Base-by-base conservation (phyloP, 2,888 invertebrate species). In the Allacma fusca region DNA sequence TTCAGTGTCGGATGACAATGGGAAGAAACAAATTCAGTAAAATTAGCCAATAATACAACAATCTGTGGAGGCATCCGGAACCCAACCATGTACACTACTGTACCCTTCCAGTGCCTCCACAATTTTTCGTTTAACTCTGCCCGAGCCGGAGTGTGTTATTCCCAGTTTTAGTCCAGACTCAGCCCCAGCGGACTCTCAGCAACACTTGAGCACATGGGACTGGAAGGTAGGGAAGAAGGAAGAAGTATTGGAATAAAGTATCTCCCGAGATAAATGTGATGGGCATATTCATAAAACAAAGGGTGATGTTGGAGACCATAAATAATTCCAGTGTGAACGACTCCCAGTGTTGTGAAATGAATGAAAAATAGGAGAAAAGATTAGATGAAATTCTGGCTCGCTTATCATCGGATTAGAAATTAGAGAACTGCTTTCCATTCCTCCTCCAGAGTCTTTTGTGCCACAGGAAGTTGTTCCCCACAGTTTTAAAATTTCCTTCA, bases 201-300 rank as follows among this genome's bases (percentile, higher is more conserved):
- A 34, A 9, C 34, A 34, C 34, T 34, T 34, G 34, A 34, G 21
- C 62, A 21, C 62, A 62, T 62, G 21, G 62, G 23, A 13, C 26
- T n/a, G 62, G 26, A 21, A n/a, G 19, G 16, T n/a, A 21, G 23
- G 34, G 24, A 43, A 44, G 43, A 16, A 43, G 28, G 26, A 5
- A 40, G 40, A 50, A 13, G 16, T 50, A 50, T 50, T 50, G 50
- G 50, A 50, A 50, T 50, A 62, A 62, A 24, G 62, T 16, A 62
- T 26, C 62, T 23, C 24, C 9, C 62, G 68, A 68, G 68, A 57
- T 68, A 69, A 75, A 68, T 69, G 68, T 69, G 67, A 59, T 64
- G 69, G 71, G 50, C 57, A 71, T 71, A 71, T 71, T 59, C 75
- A 75, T 75, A 75, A 75, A 75, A 75, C 75, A 75, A 75, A 75